Evolutionary conservation across 2,888 invertebrate species (phyloP), one percentile per base, ranked within the genome.

Genomic region (Hemicrepidius hirtus): DNA sequence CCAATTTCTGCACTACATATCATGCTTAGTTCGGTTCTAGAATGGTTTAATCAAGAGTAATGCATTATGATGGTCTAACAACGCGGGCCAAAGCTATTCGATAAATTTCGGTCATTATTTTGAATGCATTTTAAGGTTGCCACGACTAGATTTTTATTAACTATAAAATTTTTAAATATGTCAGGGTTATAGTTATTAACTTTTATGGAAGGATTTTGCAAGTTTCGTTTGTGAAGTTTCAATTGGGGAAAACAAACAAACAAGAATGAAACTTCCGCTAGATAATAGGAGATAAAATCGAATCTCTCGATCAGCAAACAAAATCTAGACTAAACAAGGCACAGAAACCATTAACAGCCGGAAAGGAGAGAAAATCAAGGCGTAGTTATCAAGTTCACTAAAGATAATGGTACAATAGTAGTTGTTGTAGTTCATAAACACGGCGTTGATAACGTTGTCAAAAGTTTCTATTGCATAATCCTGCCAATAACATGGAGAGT

Each of bases 401-500:
- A 64, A 69, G 73, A 69, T 73, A 73, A 73, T 68, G 66, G 59
- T 16, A 20, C 21, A 59, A 59, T 67, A 46, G 73, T 67, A 46
- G 73, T 62, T 41, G 55, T 62, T 55, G 49, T 60, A 65, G 69
- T 73, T 73, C 53, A 65, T 69, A 71, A 64, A 68, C 60, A 50
- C 41, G 50, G 64, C 46, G 69, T 60, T 69, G 73, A 73, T 69
- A 69, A 50, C 68, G 55, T 28, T 65, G 65, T 69, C 69, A 66
- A 73, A 71, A 73, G 68, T 73, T 73, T 69, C 57, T 65, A 71
- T 71, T 65, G 41, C 73, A 68, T n/a, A n/a, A 16, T 68, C 62
- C 64, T 69, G 65, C 68, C 69, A 73, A 63, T 64, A 69, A 63
- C 46, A 44, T 63, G 53, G 55, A 12, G 69, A 55, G 44, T 37